Conservation (phyloP, 2,888 invertebrate genomes). For the Melinopterus prodromus region DNA sequence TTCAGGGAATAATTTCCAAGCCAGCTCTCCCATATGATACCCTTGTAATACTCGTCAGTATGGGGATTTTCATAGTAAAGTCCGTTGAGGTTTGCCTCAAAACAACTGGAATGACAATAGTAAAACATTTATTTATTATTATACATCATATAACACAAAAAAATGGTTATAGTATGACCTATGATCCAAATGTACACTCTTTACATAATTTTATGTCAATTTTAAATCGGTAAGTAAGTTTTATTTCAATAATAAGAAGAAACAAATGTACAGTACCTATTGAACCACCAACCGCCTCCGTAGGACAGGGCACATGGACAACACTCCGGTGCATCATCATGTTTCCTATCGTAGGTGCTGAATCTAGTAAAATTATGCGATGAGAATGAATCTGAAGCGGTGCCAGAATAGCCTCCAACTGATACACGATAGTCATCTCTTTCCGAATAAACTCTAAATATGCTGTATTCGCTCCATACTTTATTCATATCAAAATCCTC, state of each 20-base stretch:
- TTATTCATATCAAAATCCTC: conserved; percentile 62
- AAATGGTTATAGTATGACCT: too few relatives aligned
- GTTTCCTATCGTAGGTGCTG: conserved; percentile 62
- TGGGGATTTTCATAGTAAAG: conserved; percentile 59
- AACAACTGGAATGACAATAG: conserved; percentile 59
- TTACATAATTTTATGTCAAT: too few relatives aligned
- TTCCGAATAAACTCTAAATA: conserved; percentile 59
- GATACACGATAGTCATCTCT: conserved; percentile 59
- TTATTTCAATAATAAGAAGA: too few relatives aligned
- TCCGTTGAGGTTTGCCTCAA: conserved; percentile 67
- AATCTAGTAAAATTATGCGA: conserved; percentile 64
- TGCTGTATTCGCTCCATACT: conserved; percentile 64
- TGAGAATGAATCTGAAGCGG: conserved; percentile 64
- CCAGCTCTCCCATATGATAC: conserved; percentile 69
- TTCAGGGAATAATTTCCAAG: conserved; percentile 65
- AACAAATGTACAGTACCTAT: conserved; percentile 56
- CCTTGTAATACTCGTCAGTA: conserved; percentile 62
- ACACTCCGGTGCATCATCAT: conserved; percentile 63
- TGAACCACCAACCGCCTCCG: conserved; percentile 71
- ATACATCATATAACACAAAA: too few relatives aligned
- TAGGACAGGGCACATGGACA: conserved; percentile 65
- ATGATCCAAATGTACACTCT: too few relatives aligned
- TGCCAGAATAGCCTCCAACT: conserved; percentile 63
- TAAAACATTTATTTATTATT: too few relatives aligned
- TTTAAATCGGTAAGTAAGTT: too few relatives aligned